phyloP scores from a whole-genome alignment of 2,113 vertebrate genomes.

The Labeo catla region DNA sequence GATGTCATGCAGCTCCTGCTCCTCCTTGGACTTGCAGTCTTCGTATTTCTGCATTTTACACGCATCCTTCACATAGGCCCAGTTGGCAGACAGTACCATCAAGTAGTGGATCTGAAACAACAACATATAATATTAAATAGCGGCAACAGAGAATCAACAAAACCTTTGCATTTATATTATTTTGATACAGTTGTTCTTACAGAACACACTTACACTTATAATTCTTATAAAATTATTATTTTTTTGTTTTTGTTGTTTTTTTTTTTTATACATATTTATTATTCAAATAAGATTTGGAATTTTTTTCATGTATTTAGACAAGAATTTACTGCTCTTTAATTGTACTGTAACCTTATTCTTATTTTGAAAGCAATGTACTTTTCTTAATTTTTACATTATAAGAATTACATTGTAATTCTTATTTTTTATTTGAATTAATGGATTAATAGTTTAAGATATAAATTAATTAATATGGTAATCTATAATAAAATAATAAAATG shows the following conservation, averaged over 20 bases:
- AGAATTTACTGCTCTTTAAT: too few species aligned
- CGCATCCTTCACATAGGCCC: slow-evolving; percentile 98
- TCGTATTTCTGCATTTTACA: slow-evolving; percentile 99
- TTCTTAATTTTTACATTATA: too few species aligned
- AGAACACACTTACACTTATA: neutral
- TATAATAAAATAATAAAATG: too few species aligned
- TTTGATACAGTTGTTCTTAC: neutral
- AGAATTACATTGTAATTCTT: too few species aligned
- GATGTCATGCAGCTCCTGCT: slow-evolving; percentile 98
- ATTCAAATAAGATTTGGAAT: neutral
- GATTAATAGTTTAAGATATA: too few species aligned
- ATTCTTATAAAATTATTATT: neutral
- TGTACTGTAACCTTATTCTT: too few species aligned
- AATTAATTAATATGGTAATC: too few species aligned
- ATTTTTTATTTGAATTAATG: too few species aligned
- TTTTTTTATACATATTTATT: neutral
- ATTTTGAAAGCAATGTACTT: too few species aligned
- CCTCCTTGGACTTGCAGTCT: slow-evolving; percentile 99
- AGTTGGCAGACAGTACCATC: slow-evolving; percentile 99
- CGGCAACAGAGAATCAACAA: neutral
- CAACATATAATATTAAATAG: neutral
- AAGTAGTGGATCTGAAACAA: slow-evolving; percentile 88
- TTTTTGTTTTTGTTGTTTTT: too few species aligned
- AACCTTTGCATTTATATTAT: neutral
- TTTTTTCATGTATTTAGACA: too few species aligned